Conservation (phyloP, 1,140 invertebrate genomes). For the Brachionus sp. region DNA sequence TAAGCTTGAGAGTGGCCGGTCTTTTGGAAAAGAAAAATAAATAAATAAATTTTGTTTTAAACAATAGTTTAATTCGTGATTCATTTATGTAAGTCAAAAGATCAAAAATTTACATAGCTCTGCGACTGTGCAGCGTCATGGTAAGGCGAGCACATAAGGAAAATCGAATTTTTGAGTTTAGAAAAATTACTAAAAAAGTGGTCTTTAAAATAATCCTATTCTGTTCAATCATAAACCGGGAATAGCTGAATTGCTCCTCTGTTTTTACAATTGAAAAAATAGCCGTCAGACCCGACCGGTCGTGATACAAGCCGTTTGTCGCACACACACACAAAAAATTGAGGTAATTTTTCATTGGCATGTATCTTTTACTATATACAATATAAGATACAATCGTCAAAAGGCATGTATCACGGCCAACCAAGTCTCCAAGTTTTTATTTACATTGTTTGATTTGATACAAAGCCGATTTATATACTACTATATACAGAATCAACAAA, state of each 20-base stretch:
- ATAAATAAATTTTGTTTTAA: neutral
- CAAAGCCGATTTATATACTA: neutral
- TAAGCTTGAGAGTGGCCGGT: neutral
- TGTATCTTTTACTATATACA: neutral
- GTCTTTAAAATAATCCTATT: neutral
- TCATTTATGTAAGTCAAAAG: neutral
- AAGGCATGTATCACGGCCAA: neutral
- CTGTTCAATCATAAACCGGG: neutral
- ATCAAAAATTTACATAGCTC: neutral
- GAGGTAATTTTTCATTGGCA: neutral
- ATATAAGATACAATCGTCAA: neutral
- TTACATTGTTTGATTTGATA: neutral
- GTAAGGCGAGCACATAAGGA: neutral
- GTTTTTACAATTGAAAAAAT: conserved; percentile 5
- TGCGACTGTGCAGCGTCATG: neutral
- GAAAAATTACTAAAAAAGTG: neutral
- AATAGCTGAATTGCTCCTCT: neutral
- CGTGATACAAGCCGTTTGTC: neutral
- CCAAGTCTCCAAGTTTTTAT: neutral
- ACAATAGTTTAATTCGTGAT: neutral
- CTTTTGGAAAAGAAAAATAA: neutral
- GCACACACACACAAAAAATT: neutral
- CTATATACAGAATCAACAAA: conserved; percentile 22
- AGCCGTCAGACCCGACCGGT: neutral
- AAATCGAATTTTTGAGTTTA: conserved; percentile 10